These are phyloP conservation scores for Marmota flaviventris DNA, from an alignment of 2,113 vertebrate species.

Conservation along the genomic window DNA sequence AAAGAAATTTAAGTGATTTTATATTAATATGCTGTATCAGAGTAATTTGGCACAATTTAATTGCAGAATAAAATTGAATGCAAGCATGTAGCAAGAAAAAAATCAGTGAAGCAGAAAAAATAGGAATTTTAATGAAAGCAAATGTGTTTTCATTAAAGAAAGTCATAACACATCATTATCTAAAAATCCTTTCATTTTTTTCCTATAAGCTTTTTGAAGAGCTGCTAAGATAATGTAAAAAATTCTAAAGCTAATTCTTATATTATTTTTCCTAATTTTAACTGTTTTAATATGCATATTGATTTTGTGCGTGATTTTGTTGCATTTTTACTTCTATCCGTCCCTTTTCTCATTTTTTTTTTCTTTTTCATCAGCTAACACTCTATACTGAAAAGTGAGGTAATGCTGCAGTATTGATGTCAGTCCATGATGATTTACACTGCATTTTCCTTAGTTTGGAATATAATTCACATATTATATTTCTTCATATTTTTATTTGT, in stretches of 20 bases:
- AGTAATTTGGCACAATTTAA: constrained; percentile 78
- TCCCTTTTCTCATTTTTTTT: neutral
- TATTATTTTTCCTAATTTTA: neutral
- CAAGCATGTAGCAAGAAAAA: constrained; percentile 43
- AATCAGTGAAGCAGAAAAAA: constrained; percentile 26
- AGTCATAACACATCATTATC: constrained; percentile 61
- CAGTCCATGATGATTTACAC: neutral
- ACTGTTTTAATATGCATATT: neutral
- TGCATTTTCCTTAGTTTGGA: neutral
- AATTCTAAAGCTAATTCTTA: neutral
- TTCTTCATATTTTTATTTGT: neutral
- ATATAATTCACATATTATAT: neutral
- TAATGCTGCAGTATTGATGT: neutral
- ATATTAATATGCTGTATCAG: constrained; percentile 58
- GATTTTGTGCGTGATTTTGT: neutral
- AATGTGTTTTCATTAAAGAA: constrained; percentile 49
- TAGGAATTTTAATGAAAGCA: constrained; percentile 63
- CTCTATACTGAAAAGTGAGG: neutral
- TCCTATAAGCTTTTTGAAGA: neutral
- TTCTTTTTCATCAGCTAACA: neutral
- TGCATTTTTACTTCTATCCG: neutral
- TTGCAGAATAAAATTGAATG: constrained; percentile 57
- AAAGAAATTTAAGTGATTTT: constrained; percentile 78
- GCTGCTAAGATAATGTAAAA: neutral
- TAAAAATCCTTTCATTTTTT: constrained; percentile 33